phyloP scores from a whole-genome alignment of 2,888 invertebrate genomes.

The Sclerodermus sp. region DNA sequence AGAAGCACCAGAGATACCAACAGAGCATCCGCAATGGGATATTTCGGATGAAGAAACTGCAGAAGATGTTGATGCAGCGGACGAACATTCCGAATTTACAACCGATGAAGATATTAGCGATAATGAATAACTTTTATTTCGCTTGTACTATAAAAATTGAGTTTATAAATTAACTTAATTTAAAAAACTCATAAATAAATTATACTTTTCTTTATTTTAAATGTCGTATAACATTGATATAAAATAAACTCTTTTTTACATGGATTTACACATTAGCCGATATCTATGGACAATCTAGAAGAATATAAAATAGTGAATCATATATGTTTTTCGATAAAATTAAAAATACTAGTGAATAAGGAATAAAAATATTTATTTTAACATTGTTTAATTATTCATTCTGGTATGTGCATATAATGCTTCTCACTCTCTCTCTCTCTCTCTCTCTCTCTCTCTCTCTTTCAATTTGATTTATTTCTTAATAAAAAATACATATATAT shows the following conservation, averaged over 20 bases:
- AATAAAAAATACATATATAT: too few relatives aligned
- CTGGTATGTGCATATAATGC: conserved; percentile 51
- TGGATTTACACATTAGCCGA: conserved; percentile 37
- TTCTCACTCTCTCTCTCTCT: too few relatives aligned
- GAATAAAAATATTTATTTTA: conserved; percentile 54
- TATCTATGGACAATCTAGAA: conserved; percentile 40
- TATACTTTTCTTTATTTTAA: neutral
- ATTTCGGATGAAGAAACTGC: conserved; percentile 91
- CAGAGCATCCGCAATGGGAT: conserved; percentile 97
- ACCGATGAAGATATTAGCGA: conserved; percentile 70
- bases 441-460: too few relatives aligned
- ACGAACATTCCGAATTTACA: conserved; percentile 67
- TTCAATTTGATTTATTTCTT: too few relatives aligned
- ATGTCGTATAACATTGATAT: conserved; percentile 28
- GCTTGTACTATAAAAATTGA: too few relatives aligned
- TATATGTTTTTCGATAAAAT: conserved; percentile 32
- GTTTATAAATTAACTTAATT: too few relatives aligned
- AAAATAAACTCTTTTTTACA: conserved; percentile 37
- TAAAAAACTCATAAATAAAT: conserved; percentile 20
- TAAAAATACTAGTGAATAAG: conserved; percentile 39
- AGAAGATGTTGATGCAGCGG: conserved; percentile 66
- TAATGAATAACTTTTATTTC: conserved; percentile 49
- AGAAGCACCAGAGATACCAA: conserved; percentile 89
- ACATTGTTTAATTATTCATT: conserved; percentile 51
- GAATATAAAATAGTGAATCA: conserved; percentile 34